These are phyloP conservation scores for Himalopsyche anomala DNA, from an alignment of 2,888 invertebrate species.

Conservation along the genomic window DNA sequence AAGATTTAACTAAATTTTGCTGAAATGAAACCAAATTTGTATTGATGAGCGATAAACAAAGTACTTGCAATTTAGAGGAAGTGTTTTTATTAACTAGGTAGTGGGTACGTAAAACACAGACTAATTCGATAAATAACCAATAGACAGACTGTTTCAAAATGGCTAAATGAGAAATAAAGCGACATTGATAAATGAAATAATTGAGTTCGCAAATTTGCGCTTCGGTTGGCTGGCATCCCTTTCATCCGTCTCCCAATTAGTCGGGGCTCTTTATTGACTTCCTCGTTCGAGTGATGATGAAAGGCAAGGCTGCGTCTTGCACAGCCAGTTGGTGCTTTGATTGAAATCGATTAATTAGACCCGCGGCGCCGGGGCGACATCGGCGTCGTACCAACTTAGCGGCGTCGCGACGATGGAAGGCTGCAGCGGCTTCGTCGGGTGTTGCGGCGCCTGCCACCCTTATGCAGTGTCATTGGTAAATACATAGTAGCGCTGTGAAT, in stretches of 20 bases:
- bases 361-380: conserved; percentile 22
- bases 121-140: neutral
- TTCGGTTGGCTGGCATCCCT: conserved; percentile 15
- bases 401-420: conserved; percentile 8
- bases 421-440: neutral
- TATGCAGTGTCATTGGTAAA: neutral
- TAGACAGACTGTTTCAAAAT: neutral
- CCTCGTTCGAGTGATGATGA: conserved; percentile 29
- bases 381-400: conserved; percentile 5
- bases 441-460: neutral
- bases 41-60: no score
- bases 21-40: no score
- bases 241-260: neutral
- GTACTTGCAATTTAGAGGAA: no score
- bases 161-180: neutral
- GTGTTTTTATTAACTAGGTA: no score
- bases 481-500: neutral
- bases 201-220: conserved; percentile 9
- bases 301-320: conserved; percentile 15
- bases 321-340: conserved; percentile 18
- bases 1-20: no score
- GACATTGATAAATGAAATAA: conserved; percentile 6
- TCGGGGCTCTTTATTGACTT: conserved; percentile 26
- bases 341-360: conserved; percentile 34
- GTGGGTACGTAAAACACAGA: no score